These are phyloP conservation scores for Hydrolagus affinis DNA, from an alignment of 2,113 vertebrate species.

Conservation along the genomic window DNA sequence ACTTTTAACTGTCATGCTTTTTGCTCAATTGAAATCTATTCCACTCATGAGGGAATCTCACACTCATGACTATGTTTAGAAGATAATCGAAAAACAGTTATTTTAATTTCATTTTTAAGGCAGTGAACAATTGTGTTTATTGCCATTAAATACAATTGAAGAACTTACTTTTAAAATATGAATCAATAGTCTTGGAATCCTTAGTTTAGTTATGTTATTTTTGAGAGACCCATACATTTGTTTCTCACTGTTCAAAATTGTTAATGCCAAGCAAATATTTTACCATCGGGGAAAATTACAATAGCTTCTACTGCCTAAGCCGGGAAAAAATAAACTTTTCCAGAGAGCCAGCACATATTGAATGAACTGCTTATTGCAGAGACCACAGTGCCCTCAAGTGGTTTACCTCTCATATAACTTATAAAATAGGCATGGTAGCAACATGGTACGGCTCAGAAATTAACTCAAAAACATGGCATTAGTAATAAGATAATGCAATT, in stretches of 20 bases:
- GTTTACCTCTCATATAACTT: neutral
- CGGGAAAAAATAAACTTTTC: neutral
- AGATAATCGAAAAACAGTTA: neutral
- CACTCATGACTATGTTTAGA: too few relatives aligned
- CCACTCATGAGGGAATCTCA: neutral
- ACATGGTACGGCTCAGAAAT: neutral
- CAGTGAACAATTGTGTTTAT: neutral
- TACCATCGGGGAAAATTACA: neutral
- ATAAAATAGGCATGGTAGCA: too few relatives aligned
- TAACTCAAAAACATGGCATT: neutral
- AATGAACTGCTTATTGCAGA: neutral
- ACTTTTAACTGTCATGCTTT: neutral
- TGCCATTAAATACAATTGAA: too few relatives aligned
- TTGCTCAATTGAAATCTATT: neutral
- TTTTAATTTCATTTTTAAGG: too few relatives aligned
- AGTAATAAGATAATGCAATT: too few relatives aligned
- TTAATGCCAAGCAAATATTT: neutral
- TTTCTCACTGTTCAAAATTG: neutral
- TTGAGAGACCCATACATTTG: neutral
- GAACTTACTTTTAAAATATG: neutral
- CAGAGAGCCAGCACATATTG: neutral
- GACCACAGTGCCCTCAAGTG: conserved; percentile 23
- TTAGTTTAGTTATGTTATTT: neutral
- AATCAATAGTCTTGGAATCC: neutral
- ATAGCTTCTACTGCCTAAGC: neutral